Percentiles rank a stretch among this genome's conserved stretches.
Conservation (phyloP, 2,797 vertebrate genomes). For the Vespertilio murinus region DNA sequence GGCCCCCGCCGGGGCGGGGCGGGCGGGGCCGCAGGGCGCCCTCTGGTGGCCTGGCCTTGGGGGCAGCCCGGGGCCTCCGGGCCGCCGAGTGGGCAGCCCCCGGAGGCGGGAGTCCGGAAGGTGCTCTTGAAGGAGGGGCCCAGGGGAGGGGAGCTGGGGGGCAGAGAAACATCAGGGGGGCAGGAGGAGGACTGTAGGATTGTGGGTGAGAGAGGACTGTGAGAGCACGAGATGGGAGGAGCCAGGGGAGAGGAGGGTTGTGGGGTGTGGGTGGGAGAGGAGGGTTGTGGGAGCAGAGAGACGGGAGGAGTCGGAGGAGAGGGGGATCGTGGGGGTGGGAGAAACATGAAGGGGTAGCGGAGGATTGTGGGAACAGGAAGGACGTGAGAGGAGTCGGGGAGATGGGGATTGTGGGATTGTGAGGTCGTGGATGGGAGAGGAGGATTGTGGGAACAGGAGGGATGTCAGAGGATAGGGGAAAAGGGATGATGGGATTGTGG, state of each 20-base stretch:
- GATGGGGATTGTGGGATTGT: background rate
- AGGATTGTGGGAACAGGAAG: too few species aligned
- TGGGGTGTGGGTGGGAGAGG: background rate
- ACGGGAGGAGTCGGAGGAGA: background rate
- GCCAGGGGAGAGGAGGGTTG: background rate
- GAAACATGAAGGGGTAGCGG: too few species aligned
- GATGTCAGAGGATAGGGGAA: too few species aligned
- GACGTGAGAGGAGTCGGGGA: too few species aligned
- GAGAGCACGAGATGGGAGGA: background rate
- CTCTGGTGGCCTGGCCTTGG: slow-evolving; percentile 78
- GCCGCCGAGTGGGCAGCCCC: background rate
- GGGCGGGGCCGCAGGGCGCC: slow-evolving; percentile 52
- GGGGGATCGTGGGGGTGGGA: too few species aligned
- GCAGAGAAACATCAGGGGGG: background rate
- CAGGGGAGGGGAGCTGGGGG: background rate
- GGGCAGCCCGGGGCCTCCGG: slow-evolving; percentile 69
- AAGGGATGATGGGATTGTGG: too few species aligned
- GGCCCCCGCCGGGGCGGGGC: background rate
- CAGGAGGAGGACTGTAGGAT: background rate
- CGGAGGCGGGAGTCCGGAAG: background rate
- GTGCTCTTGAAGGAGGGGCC: background rate
- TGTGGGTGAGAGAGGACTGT: too few species aligned
- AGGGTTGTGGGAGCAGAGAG: background rate
- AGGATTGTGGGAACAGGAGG: too few species aligned
- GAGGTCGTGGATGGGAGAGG: too few species aligned